Conservation (phyloP, 2,888 invertebrate genomes). For the Agrilus cyanescens region DNA sequence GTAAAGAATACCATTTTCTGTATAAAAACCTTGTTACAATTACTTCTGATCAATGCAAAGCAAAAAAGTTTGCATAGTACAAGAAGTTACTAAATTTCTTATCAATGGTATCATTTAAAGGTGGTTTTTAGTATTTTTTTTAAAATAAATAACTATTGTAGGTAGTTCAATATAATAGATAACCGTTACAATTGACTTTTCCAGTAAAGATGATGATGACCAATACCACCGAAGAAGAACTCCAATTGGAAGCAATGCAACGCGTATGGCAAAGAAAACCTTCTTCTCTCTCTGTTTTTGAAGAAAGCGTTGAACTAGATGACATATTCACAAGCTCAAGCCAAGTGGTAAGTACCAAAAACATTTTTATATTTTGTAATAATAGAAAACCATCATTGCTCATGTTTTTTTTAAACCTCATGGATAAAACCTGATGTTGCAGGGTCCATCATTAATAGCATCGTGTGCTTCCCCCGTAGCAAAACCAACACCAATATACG, state of each 20-base stretch:
- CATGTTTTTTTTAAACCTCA: background rate
- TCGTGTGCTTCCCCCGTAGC: too few relatives aligned
- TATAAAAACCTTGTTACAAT: too few relatives aligned
- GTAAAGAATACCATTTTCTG: too few relatives aligned
- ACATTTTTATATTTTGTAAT: constrained; percentile 2
- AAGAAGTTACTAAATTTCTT: too few relatives aligned
- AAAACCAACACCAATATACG: too few relatives aligned
- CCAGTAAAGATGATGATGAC: constrained; percentile 20
- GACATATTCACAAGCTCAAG: constrained; percentile 22
- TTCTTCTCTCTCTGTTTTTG: constrained; percentile 24
- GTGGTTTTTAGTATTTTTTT: too few relatives aligned
- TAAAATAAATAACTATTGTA: too few relatives aligned
- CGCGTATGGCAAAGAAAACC: constrained; percentile 26
- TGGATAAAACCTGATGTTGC: background rate
- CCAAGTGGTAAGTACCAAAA: constrained; percentile 23
- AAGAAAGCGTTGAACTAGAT: constrained; percentile 23
- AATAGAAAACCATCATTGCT: background rate
- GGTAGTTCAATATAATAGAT: background rate
- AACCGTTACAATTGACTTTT: too few relatives aligned
- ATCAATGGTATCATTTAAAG: too few relatives aligned
- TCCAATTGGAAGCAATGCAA: constrained; percentile 31
- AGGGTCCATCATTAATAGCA: too few relatives aligned
- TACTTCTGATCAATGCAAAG: too few relatives aligned
- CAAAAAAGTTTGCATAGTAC: too few relatives aligned
- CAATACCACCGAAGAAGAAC: constrained; percentile 26